Conservation (phyloP, 2,113 vertebrate genomes). For the Turdus rufiventris region DNA sequence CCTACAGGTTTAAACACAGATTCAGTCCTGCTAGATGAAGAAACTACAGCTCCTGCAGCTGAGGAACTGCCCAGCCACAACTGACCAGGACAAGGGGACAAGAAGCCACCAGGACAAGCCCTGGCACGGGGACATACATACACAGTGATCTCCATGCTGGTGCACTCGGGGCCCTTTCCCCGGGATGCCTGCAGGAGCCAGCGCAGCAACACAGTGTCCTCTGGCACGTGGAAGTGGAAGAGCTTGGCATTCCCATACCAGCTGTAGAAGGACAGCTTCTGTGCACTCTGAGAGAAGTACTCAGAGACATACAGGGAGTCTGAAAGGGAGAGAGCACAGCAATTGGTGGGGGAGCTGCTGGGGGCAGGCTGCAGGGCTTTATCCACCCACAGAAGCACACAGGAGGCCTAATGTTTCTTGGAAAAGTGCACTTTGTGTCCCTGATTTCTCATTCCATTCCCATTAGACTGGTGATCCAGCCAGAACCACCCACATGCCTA, state of each 20-base stretch:
- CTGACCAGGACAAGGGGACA: neutral
- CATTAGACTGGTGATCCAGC: neutral
- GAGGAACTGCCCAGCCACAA: neutral
- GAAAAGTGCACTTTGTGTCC: neutral
- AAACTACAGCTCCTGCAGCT: neutral
- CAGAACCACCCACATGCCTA: neutral
- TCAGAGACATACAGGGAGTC: conserved; percentile 78
- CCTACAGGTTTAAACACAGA: neutral
- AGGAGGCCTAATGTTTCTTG: neutral
- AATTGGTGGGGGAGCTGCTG: neutral
- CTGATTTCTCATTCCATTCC: neutral
- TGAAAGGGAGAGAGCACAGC: conserved; percentile 26
- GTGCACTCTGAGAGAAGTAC: conserved; percentile 85
- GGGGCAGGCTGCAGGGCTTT: neutral
- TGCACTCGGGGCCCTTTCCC: conserved; percentile 75
- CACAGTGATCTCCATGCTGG: conserved; percentile 80
- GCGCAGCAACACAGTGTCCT: conserved; percentile 80
- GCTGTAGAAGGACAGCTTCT: conserved; percentile 87
- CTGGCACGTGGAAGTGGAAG: conserved; percentile 87
- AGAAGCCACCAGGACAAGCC: neutral
- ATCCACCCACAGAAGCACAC: neutral
- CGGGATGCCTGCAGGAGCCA: conserved; percentile 84
- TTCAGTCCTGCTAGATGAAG: neutral
- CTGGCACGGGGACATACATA: conserved; percentile 58
- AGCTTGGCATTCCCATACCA: conserved; percentile 89